Evolutionary conservation across 2,888 invertebrate species (phyloP).

Genomic region (Cremastinae sp.): DNA sequence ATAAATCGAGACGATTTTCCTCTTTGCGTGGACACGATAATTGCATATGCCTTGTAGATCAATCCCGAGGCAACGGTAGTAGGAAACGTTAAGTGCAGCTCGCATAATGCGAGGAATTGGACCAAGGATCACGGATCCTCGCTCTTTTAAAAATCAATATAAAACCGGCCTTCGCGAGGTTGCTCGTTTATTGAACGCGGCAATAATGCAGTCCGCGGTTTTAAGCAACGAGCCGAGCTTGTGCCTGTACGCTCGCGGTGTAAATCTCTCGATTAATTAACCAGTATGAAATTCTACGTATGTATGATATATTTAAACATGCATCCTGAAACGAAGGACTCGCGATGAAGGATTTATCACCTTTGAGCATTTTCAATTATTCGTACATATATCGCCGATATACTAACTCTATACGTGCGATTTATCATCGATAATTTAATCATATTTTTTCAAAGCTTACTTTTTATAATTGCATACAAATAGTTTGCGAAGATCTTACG

Average conservation of each 20-base stretch:
- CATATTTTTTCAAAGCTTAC: too few species aligned
- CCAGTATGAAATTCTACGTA: too few species aligned
- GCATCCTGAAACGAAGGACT: too few species aligned
- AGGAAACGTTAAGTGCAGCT: constrained; percentile 31
- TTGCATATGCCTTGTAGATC: constrained; percentile 48
- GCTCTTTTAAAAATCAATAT: constrained; percentile 63
- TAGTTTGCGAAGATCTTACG: not conserved
- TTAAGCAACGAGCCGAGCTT: not conserved
- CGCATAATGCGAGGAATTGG: constrained; percentile 55
- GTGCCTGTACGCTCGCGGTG: too few species aligned
- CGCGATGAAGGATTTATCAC: too few species aligned
- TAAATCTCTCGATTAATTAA: too few species aligned
- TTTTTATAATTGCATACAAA: too few species aligned
- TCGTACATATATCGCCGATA: too few species aligned
- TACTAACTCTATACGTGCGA: too few species aligned
- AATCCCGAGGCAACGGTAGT: constrained; percentile 21
- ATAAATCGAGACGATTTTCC: constrained; percentile 61
- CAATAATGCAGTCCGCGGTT: constrained; percentile 13
- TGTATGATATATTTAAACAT: too few species aligned
- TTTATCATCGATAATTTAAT: too few species aligned
- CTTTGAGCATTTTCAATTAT: too few species aligned
- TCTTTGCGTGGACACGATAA: constrained; percentile 45
- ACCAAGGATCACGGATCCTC: constrained; percentile 67
- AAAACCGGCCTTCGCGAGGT: constrained; percentile 55
- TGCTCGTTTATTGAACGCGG: not conserved